Evolutionary conservation across 2,888 invertebrate species (phyloP).

Genomic region (Sesamia inferens): DNA sequence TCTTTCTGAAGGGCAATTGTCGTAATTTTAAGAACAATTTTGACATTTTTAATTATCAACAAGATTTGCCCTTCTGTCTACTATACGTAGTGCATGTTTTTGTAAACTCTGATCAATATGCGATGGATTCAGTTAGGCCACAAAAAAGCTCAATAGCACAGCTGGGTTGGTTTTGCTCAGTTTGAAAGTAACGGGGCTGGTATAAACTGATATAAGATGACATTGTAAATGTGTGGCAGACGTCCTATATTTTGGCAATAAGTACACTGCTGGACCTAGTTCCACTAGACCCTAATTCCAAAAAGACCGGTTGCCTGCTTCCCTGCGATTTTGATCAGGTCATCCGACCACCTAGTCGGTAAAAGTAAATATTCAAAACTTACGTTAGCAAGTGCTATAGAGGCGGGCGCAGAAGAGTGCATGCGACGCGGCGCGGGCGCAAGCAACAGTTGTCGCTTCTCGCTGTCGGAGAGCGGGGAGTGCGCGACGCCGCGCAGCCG

Average conservation of each 20-base stretch:
- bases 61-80: too few relatives aligned
- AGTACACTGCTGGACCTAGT: too few relatives aligned
- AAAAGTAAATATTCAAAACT: constrained; percentile 47
- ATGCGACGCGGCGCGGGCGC: constrained; percentile 91
- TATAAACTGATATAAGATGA: too few relatives aligned
- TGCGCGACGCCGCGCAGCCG: constrained; percentile 94
- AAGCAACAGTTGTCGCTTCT: constrained; percentile 94
- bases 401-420: constrained; percentile 95
- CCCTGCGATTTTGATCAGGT: too few relatives aligned
- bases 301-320: too few relatives aligned
- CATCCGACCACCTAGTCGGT: too few relatives aligned
- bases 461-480: constrained; percentile 95
- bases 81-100: not conserved
- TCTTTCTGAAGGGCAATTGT: too few relatives aligned
- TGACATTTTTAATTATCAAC: too few relatives aligned
- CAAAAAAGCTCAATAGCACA: not conserved
- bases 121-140: not conserved
- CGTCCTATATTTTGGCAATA: not conserved
- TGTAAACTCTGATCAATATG: not conserved
- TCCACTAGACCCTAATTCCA: too few relatives aligned
- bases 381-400: constrained; percentile 91
- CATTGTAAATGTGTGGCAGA: too few relatives aligned
- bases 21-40: too few relatives aligned
- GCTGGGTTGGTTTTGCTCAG: not conserved
- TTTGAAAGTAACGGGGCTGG: not conserved